Conservation (phyloP, 64 coral and sea anemone genomes). For the Acropora tenuis region DNA sequence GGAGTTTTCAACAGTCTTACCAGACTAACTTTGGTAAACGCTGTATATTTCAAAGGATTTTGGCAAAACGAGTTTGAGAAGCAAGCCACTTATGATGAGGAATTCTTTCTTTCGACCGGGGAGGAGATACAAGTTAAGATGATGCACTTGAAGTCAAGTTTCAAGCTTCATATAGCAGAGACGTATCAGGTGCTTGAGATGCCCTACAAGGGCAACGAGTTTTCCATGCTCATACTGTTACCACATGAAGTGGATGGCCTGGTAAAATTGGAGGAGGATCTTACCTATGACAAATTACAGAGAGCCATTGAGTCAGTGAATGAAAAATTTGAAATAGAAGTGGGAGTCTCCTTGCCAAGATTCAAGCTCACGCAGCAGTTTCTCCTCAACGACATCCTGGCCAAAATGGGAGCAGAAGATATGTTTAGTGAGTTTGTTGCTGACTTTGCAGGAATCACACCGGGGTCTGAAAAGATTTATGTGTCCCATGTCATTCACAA, state of each 20-base stretch:
- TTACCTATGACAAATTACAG: constrained; percentile 38
- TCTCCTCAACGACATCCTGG: constrained; percentile 71
- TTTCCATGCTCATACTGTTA: constrained; percentile 76
- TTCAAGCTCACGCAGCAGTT: constrained; percentile 82
- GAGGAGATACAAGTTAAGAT: constrained; percentile 55
- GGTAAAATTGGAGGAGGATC: constrained; percentile 54
- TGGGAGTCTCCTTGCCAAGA: constrained; percentile 25
- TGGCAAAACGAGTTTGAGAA: constrained; percentile 82
- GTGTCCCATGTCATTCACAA: constrained; percentile 91
- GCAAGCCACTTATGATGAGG: constrained; percentile 12
- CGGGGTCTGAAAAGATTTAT: constrained; percentile 58
- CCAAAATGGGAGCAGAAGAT: constrained; percentile 58
- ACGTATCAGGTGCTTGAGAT: constrained; percentile 64
- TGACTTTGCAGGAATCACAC: constrained; percentile 89
- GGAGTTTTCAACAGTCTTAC: constrained; percentile 66
- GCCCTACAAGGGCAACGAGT: constrained; percentile 43
- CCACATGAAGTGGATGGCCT: constrained; percentile 72
- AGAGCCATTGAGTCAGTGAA: not conserved
- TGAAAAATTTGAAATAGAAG: not conserved
- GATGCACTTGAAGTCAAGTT: constrained; percentile 65
- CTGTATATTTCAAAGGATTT: constrained; percentile 91
- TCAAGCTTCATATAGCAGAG: constrained; percentile 32
- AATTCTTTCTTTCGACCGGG: constrained; percentile 23
- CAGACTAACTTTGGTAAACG: constrained; percentile 74
- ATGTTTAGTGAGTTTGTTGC: constrained; percentile 68